These are phyloP conservation scores for Microhierax caerulescens DNA, from an alignment of 2,797 vertebrate species.

Conservation along the genomic window DNA sequence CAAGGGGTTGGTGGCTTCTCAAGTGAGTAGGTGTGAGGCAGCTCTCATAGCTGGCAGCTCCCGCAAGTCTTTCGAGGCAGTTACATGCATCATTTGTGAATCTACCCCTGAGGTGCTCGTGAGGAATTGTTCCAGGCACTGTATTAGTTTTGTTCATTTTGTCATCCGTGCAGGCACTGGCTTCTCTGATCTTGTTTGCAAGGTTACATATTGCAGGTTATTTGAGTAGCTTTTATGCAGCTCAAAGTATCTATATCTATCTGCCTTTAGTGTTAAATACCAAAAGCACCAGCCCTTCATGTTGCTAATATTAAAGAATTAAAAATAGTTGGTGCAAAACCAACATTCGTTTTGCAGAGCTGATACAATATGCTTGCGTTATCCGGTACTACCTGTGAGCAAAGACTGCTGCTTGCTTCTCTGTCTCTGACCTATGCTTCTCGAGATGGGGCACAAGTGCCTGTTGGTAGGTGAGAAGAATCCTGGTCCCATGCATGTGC, in stretches of 20 bases:
- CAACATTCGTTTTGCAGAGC: background rate
- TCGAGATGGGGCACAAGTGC: background rate
- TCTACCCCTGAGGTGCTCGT: background rate
- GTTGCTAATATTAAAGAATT: background rate
- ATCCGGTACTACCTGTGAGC: background rate
- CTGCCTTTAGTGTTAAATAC: background rate
- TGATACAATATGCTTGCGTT: background rate
- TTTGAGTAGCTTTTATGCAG: background rate
- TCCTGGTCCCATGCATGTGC: background rate
- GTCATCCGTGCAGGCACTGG: background rate
- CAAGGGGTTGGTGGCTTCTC: background rate
- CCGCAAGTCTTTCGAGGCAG: background rate
- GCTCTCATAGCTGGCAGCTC: background rate
- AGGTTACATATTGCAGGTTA: background rate
- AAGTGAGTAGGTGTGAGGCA: background rate
- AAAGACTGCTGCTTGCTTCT: background rate
- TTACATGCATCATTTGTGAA: constrained; percentile 16
- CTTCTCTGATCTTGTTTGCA: background rate
- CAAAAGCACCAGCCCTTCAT: background rate
- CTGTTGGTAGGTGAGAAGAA: background rate
- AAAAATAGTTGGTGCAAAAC: background rate
- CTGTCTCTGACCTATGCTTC: background rate
- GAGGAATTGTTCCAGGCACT: background rate
- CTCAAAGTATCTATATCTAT: background rate
- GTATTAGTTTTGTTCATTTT: background rate